A percentile compares a stretch with the other conserved stretches of the same genome.
phyloP scores from a whole-genome alignment of 2,888 invertebrate species.

The Clunio marinus region DNA sequence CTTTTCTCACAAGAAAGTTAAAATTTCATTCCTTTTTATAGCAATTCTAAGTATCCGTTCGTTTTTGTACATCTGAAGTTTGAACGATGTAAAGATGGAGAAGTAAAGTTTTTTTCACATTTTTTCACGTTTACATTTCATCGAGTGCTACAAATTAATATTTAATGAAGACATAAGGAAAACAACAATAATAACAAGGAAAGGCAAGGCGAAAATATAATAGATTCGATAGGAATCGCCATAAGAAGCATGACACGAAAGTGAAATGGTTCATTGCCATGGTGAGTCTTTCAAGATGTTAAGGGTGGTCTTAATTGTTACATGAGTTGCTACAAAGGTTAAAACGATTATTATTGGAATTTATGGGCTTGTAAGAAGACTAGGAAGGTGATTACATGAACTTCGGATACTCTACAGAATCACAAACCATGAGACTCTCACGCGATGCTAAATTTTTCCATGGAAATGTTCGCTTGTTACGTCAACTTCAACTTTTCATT shows the following conservation, averaged over 20 bases:
- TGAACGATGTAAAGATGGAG: not conserved
- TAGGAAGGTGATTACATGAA: constrained; percentile 12
- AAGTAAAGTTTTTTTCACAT: not conserved
- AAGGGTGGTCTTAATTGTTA: too few species aligned
- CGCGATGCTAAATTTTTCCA: too few species aligned
- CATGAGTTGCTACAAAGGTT: not conserved
- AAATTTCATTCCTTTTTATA: too few species aligned
- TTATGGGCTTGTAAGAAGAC: constrained; percentile 1
- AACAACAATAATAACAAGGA: not conserved
- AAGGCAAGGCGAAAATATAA: not conserved
- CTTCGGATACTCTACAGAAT: constrained; percentile 1
- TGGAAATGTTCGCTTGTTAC: too few species aligned
- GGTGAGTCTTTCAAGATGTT: not conserved
- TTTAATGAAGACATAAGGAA: constrained; percentile 34
- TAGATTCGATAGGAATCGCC: not conserved
- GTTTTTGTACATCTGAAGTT: too few species aligned
- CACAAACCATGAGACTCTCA: constrained; percentile 6
- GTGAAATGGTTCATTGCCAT: not conserved
- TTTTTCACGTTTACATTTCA: not conserved
- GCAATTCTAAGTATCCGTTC: too few species aligned
- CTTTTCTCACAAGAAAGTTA: not conserved
- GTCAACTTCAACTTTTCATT: too few species aligned
- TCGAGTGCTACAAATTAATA: constrained; percentile 28
- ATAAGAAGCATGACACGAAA: not conserved
- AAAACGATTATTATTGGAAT: constrained; percentile 3